These are phyloP conservation scores for Lerista edwardsae DNA, from an alignment of 2,797 vertebrate species.

Conservation along the genomic window DNA sequence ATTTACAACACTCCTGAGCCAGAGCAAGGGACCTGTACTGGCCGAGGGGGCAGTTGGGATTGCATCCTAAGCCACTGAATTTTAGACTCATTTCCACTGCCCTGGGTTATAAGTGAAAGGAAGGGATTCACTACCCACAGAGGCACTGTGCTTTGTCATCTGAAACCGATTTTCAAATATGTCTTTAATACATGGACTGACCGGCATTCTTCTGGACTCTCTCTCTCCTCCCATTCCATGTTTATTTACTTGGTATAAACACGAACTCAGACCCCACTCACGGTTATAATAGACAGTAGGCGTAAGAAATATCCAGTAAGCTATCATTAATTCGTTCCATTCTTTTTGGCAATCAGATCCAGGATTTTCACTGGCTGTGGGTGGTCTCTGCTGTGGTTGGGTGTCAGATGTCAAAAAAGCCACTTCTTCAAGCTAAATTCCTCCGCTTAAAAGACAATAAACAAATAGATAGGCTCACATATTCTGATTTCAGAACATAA, in stretches of 20 bases:
- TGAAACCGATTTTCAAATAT: constrained; percentile 5
- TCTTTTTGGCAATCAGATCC: constrained; percentile 42
- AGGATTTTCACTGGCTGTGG: constrained; percentile 35
- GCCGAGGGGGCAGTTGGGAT: too few species aligned
- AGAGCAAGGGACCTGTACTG: too few species aligned
- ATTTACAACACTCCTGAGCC: too few species aligned
- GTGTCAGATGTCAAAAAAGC: constrained; percentile 33
- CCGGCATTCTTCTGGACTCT: background rate
- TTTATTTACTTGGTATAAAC: constrained; percentile 18
- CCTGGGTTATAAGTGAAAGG: background rate
- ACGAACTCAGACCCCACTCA: constrained; percentile 28
- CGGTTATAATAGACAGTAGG: constrained; percentile 37
- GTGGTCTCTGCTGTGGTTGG: constrained; percentile 21
- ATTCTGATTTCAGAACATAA: constrained; percentile 21
- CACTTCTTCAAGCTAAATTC: constrained; percentile 14
- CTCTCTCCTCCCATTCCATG: background rate
- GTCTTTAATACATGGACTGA: constrained; percentile 12
- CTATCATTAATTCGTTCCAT: constrained; percentile 45
- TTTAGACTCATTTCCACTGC: background rate
- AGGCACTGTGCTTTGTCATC: constrained; percentile 13
- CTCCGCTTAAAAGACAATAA: constrained; percentile 33
- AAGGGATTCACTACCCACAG: background rate
- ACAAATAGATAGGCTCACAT: constrained; percentile 1
- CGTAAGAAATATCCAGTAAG: constrained; percentile 5
- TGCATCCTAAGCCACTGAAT: background rate